phyloP scores from a whole-genome alignment of 2,888 invertebrate species.

The Cosmopolites sordidus region DNA sequence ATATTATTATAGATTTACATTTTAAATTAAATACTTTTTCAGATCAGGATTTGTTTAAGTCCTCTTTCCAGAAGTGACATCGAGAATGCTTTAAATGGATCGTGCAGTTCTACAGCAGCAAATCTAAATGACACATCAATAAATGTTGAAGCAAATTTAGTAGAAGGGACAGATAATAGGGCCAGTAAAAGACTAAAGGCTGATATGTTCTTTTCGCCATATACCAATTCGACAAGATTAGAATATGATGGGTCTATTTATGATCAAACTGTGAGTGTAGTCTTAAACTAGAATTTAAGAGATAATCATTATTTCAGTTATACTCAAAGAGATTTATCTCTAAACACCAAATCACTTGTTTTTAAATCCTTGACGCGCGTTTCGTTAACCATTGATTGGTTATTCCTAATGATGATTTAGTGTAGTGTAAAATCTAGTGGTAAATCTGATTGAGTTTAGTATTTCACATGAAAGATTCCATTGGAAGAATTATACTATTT shows the following conservation, averaged over 20 bases:
- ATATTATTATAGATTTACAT: neutral
- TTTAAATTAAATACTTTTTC: neutral
- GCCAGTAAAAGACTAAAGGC: slow-evolving; percentile 5
- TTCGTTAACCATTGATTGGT: too few species aligned
- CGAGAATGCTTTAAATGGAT: slow-evolving; percentile 1
- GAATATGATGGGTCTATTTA: slow-evolving; percentile 2
- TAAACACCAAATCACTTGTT: too few species aligned
- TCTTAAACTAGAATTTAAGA: too few species aligned
- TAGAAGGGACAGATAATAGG: slow-evolving; percentile 5
- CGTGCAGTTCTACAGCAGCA: slow-evolving; percentile 6
- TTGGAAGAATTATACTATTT: too few species aligned
- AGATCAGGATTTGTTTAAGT: slow-evolving; percentile 14
- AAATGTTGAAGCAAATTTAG: slow-evolving; percentile 15
- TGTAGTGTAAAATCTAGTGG: too few species aligned
- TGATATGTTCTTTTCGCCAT: slow-evolving; percentile 16
- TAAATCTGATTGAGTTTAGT: too few species aligned
- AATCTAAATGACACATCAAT: slow-evolving; percentile 11
- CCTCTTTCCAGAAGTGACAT: slow-evolving; percentile 10
- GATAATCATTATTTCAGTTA: too few species aligned
- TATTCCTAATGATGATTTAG: too few species aligned
- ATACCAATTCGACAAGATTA: slow-evolving; percentile 12
- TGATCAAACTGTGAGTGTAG: slow-evolving; percentile 2
- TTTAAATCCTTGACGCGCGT: too few species aligned
- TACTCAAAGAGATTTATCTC: too few species aligned
- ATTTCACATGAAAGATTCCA: too few species aligned